Evolutionary conservation across 1,140 invertebrate genomes (phyloP).

Genomic region (Planococcus citri): DNA sequence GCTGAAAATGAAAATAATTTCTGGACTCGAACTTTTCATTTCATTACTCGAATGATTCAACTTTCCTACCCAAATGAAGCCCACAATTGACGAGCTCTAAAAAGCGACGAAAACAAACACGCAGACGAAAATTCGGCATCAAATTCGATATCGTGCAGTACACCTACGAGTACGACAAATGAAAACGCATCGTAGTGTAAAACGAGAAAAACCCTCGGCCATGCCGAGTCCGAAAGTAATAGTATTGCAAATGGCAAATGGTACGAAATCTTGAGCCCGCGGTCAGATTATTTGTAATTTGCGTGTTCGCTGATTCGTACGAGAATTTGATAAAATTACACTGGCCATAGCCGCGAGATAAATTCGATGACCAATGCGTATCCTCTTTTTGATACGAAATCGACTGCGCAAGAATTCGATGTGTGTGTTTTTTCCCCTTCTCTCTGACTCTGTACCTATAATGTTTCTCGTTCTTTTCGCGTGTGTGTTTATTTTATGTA

Average conservation of each 20-base stretch:
- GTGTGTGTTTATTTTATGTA: no score
- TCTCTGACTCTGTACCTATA: no score
- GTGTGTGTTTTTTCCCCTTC: no score
- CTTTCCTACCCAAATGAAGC: no score
- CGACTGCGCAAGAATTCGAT: not conserved
- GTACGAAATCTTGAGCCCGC: not conserved
- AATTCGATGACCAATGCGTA: not conserved
- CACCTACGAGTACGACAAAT: not conserved
- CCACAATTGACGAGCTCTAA: no score
- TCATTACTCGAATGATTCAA: no score
- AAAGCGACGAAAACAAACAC: no score
- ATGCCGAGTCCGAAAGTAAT: not conserved
- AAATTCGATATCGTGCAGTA: no score
- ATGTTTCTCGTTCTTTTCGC: no score
- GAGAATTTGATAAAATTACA: constrained; percentile 10
- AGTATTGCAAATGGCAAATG: not conserved
- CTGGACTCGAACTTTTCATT: no score
- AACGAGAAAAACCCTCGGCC: constrained; percentile 15
- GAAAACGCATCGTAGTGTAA: constrained; percentile 8
- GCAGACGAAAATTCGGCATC: no score
- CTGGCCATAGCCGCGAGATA: not conserved
- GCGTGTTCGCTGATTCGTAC: constrained; percentile 15
- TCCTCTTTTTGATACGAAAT: not conserved
- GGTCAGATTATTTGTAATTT: constrained; percentile 14
- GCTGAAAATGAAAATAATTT: no score